These are phyloP conservation scores for Callipepla californica DNA, from an alignment of 2,113 vertebrate genomes.

Conservation along the genomic window DNA sequence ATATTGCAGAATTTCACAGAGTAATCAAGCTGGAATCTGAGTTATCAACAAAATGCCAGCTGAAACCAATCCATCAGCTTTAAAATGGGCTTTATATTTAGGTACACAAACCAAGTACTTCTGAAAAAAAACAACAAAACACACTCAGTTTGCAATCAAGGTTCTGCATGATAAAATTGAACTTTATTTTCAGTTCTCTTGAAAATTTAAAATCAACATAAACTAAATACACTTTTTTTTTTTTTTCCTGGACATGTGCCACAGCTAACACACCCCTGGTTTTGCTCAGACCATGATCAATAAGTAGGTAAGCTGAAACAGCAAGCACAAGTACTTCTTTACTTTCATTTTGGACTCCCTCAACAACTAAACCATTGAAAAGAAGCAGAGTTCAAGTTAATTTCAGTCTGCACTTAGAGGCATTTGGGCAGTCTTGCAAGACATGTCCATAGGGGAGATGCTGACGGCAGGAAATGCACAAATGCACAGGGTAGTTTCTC, in stretches of 20 bases:
- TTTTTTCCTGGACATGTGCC: neutral
- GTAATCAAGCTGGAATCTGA: neutral
- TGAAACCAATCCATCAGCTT: conserved; percentile 20
- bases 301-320: neutral
- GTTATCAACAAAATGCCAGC: conserved; percentile 4
- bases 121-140: neutral
- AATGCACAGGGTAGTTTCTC: neutral
- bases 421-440: neutral
- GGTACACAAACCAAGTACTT: neutral
- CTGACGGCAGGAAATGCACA: neutral
- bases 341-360: neutral
- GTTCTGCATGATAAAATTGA: neutral
- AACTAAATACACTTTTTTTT: neutral
- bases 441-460: neutral
- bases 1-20: conserved; percentile 25
- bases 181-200: neutral
- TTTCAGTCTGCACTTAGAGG: neutral
- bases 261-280: neutral
- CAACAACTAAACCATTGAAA: neutral
- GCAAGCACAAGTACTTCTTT: neutral
- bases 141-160: neutral
- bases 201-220: neutral
- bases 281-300: neutral
- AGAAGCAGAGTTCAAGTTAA: neutral
- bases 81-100: conserved; percentile 1